Base-by-base conservation (phyloP, 35 echinoderm and acorn worm genomes). In the Ophiothrix spiculata region DNA sequence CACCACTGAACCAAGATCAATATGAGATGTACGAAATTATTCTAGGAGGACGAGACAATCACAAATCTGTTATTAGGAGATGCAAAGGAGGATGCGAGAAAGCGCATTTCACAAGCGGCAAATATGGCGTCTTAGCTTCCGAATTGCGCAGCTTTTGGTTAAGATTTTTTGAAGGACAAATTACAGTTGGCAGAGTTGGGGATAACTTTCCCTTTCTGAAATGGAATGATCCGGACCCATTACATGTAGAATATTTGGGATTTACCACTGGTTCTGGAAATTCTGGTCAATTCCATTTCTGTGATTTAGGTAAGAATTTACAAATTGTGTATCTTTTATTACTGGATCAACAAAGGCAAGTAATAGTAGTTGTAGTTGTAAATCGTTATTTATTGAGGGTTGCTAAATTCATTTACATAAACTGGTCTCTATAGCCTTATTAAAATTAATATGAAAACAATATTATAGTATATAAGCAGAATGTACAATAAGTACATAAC, bases 101-200 rank as follows among this genome's bases (percentile, higher is more conserved):
- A 19, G 42, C 42, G 42, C 42, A 49, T 6, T 49, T 49, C 19
- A 49, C 6, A 19, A 49, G 6, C 6, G 19, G 6, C 6, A 6
- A 19, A 49, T 49, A 49, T 49, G 42, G 42, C 42, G 42, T 49
- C 42, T 49, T 49, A 19, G 42, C 12, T 80, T 34, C 49, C 31
- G 41, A 39, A 28, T 83, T 83, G 40, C 23, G 45, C n/a, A 63
- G 6, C 23, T 83, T 83, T 63, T 83, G 81, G 81, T 56, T 83
- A 29, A 83, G 81, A 23, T 56, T 56, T 63, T 31, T 56, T 6
- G 56, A 83, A 56, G 81, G 81, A 33, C 10, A 54, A 34, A 83
- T 83, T 37, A 16, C 41, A 31, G 81, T 83, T 83, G 81, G 81
- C 15, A 39, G 54, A 37, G 81, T 54, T 54, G 81, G 81, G 35